A percentile compares a stretch with the other conserved stretches of the same genome.
phyloP scores from a whole-genome alignment of 2,113 vertebrate genomes.

The Recurvirostra avosetta region DNA sequence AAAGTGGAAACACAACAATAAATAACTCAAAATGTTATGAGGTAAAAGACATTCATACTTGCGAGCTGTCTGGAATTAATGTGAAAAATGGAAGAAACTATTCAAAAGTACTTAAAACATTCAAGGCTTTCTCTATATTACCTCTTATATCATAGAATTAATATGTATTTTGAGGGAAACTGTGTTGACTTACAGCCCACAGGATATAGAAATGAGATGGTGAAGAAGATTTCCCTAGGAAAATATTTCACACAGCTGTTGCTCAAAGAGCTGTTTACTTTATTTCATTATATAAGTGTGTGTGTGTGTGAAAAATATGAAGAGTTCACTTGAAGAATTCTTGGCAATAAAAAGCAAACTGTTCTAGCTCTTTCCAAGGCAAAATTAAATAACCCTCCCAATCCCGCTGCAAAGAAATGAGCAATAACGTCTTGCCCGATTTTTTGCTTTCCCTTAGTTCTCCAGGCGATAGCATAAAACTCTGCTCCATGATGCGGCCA shows the following conservation, averaged over 20 bases:
- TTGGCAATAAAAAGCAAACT: background rate
- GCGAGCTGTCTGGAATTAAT: background rate
- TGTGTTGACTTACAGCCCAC: conserved; percentile 22
- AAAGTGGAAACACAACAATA: conserved; percentile 24
- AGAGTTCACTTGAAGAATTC: conserved; percentile 16
- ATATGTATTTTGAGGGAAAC: conserved; percentile 30
- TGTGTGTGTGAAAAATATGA: background rate
- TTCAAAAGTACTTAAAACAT: conserved; percentile 45
- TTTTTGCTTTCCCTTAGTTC: conserved; percentile 11
- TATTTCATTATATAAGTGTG: background rate
- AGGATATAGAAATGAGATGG: conserved; percentile 26
- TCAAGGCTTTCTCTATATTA: conserved; percentile 27
- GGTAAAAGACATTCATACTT: background rate
- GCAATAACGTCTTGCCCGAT: background rate
- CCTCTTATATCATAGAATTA: conserved; percentile 29
- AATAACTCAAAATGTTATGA: conserved; percentile 46
- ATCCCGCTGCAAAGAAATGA: background rate
- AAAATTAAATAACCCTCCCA: background rate
- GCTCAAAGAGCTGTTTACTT: conserved; percentile 17
- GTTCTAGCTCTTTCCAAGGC: background rate
- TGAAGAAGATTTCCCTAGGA: conserved; percentile 46
- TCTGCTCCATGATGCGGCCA: background rate
- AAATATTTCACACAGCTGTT: conserved; percentile 39
- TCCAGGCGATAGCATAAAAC: background rate
- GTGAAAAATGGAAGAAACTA: conserved; percentile 52